Evolutionary conservation across 2,113 vertebrate genomes (phyloP), one percentile per base, ranked within the genome.

Genomic region (Boleophthalmus pectinirostris): DNA sequence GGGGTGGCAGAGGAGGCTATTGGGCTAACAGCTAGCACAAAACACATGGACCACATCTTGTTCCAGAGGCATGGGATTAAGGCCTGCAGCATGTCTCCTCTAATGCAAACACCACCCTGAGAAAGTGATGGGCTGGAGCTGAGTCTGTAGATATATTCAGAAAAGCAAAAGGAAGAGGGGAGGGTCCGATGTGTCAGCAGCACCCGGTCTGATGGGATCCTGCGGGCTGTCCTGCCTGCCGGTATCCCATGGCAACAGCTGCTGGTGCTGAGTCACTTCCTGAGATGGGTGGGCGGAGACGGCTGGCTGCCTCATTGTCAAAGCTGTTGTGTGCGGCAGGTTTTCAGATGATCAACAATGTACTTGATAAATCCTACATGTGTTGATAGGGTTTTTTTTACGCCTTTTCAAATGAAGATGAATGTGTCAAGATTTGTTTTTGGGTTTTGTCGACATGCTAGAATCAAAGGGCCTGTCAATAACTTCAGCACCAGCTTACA

Each of bases 181-280:
- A 43, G 38, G 38, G 0, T 79, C 46, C 24, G 58, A 81, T 78
- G 82, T 85, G 81, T 87, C 80, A 83, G 75, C 80, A 35, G 25
- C 51, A 54, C 61, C 29, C 35, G 68, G 77, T 65, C 38, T 16
- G 29, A 21, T 20, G 70, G 43, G 57, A 71, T 67, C 68, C 70
- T 24, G 24, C 12, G 57, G 57, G 29, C 58, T 82, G 79, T 66
- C 65, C 82, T 81, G 83, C 73, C 78, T 72, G 38, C 38, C 9
- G 74, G 90, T 88, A 86, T 83, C 86, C 86, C 85, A 80, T 87
- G 73, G 84, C 85, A 87, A 91, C 89, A 83, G 86, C 86, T 83
- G 87, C 81, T 88, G 89, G 89, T 89, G 89, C 90, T 89, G 90
- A 90, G 89, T 90, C 90, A 90, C 72, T 66, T 75, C 73, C 75